Conservation (phyloP, 2,113 vertebrate species). For the Chaetops frenatus region DNA sequence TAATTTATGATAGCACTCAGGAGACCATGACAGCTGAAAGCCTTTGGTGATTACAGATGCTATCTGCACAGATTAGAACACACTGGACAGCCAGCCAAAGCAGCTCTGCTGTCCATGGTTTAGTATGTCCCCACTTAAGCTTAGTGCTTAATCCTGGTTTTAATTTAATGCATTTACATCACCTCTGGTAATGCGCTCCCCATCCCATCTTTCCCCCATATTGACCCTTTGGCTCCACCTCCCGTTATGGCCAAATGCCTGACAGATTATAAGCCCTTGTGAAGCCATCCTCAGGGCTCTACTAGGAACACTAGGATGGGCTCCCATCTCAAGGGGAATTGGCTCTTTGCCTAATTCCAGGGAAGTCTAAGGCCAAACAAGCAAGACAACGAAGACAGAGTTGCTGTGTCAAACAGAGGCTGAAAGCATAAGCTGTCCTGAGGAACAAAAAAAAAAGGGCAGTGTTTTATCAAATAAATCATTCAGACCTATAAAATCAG, state of each 20-base stretch:
- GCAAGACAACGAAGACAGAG: neutral
- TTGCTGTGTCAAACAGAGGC: neutral
- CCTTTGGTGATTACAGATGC: neutral
- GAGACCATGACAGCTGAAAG: neutral
- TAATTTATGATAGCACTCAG: neutral
- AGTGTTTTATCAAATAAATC: neutral
- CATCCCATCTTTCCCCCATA: neutral
- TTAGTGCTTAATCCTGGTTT: constrained; percentile 50
- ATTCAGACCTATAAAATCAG: neutral
- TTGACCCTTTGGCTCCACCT: constrained; percentile 25
- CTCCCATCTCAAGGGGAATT: neutral
- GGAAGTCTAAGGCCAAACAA: neutral
- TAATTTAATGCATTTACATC: constrained; percentile 54
- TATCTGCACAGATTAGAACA: constrained; percentile 21
- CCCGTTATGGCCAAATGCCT: neutral
- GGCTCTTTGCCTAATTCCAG: neutral
- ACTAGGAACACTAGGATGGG: neutral
- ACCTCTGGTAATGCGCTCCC: neutral
- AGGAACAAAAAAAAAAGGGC: fast-evolving
- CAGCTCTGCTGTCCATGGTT: neutral
- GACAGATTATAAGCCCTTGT: neutral
- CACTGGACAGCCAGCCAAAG: neutral
- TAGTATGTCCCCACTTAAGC: constrained; percentile 17
- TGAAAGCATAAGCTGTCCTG: neutral
- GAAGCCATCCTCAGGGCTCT: neutral